Percentiles rank a stretch among this genome's conserved stretches.
phyloP scores from a whole-genome alignment of 2,888 invertebrate species.

The Ellobium chinense region DNA sequence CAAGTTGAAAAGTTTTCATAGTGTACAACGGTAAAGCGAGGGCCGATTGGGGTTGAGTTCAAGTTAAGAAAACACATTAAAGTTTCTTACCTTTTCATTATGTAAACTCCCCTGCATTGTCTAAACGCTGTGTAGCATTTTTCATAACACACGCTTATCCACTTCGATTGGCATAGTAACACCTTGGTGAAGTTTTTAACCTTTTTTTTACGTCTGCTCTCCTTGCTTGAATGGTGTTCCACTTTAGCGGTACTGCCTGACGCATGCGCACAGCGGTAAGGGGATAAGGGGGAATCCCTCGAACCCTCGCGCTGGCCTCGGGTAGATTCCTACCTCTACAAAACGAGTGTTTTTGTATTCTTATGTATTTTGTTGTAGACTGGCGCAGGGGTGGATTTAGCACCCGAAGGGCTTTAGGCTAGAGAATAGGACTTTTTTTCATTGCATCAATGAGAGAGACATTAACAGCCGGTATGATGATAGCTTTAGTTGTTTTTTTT shows the following conservation, averaged over 20 bases:
- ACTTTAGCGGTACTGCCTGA: constrained; percentile 34
- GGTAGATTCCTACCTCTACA: too few relatives aligned
- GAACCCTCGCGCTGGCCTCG: too few relatives aligned
- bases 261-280: background rate
- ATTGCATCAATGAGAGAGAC: too few relatives aligned
- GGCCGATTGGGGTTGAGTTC: background rate
- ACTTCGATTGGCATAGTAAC: constrained; percentile 20
- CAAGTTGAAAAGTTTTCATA: background rate
- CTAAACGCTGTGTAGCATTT: background rate
- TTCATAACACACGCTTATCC: constrained; percentile 14
- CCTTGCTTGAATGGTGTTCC: constrained; percentile 36
- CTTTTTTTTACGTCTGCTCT: constrained; percentile 4
- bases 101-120: background rate
- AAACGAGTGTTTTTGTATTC: too few relatives aligned
- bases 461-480: too few relatives aligned
- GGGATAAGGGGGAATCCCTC: constrained; percentile 6
- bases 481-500: too few relatives aligned
- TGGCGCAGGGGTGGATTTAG: background rate
- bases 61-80: background rate
- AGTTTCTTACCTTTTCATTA: background rate
- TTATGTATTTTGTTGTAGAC: background rate
- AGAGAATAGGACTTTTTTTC: too few relatives aligned
- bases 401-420: too few relatives aligned
- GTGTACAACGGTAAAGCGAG: background rate
- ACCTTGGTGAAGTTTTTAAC: background rate